Percentiles rank a stretch among this genome's conserved stretches.
Conservation (phyloP, 2,888 invertebrate species). For the Caenorhabditis sulstoni region DNA sequence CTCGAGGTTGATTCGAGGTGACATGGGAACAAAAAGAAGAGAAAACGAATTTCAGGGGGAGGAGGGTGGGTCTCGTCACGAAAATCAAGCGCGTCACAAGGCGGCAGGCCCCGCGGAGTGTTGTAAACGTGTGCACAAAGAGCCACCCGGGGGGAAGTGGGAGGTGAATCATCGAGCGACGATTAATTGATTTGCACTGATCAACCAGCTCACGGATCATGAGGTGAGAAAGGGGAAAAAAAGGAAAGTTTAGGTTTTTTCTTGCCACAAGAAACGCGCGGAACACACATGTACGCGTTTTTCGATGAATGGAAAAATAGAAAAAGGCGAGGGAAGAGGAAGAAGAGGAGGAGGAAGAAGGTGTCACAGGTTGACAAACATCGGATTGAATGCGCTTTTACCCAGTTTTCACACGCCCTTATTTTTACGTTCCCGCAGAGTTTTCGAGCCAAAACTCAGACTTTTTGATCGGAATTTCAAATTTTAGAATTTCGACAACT, state of each 20-base stretch:
- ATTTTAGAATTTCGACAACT: too few species aligned
- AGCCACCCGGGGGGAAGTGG: too few species aligned
- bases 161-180: not conserved
- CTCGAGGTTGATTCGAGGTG: conserved; percentile 25
- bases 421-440: not conserved
- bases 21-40: conserved; percentile 18
- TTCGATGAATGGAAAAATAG: conserved; percentile 48
- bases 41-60: not conserved
- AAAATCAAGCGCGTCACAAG: not conserved
- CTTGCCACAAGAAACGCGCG: conserved; percentile 5
- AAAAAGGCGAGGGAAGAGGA: too few species aligned
- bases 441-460: too few species aligned
- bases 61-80: not conserved
- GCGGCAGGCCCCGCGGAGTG: not conserved
- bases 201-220: not conserved
- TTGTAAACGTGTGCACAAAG: not conserved
- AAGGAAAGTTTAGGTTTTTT: conserved; percentile 7
- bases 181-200: conserved; percentile 7
- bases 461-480: too few species aligned
- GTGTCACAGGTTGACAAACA: conserved; percentile 38
- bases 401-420: not conserved
- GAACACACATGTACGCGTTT: conserved; percentile 9
- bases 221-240: not conserved
- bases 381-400: conserved; percentile 37
- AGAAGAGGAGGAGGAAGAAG: too few species aligned